phyloP scores from a whole-genome alignment of 2,888 invertebrate genomes.

The Athalia circularis region DNA sequence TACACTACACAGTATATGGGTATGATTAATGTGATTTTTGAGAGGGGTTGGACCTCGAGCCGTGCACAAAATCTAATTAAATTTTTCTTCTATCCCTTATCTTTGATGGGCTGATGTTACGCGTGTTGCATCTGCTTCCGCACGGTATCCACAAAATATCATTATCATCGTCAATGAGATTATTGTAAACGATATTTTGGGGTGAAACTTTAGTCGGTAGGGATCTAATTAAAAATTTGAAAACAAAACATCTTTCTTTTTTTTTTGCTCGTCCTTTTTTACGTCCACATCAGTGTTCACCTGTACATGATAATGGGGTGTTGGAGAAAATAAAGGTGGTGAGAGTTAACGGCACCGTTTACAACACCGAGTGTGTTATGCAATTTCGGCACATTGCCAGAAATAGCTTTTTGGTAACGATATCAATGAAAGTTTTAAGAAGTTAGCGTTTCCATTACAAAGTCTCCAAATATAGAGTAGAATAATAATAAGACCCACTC shows the following conservation, averaged over 20 bases:
- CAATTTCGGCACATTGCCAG: neutral
- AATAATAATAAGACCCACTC: conserved; percentile 69
- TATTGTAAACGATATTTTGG: too few species aligned
- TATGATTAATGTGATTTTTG: conserved; percentile 72
- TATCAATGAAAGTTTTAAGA: conserved; percentile 65
- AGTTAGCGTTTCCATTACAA: conserved; percentile 72
- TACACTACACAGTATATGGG: conserved; percentile 33
- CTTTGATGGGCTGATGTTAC: conserved; percentile 19
- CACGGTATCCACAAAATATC: neutral
- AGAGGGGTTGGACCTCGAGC: conserved; percentile 48
- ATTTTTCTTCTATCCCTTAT: conserved; percentile 43
- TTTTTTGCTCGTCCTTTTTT: too few species aligned
- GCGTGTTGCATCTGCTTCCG: neutral
- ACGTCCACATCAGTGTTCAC: too few species aligned
- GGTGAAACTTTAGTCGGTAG: too few species aligned
- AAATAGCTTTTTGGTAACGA: neutral
- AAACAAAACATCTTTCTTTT: too few species aligned
- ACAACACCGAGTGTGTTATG: neutral
- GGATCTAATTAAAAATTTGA: too few species aligned
- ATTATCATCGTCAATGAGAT: neutral
- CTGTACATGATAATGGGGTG: too few species aligned
- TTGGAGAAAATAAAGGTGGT: too few species aligned
- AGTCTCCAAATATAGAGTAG: conserved; percentile 68
- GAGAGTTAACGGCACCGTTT: neutral
- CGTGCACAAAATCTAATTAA: conserved; percentile 46